Percentiles rank a stretch among this genome's conserved stretches.
Evolutionary conservation across 2,797 vertebrate genomes (phyloP).

Genomic region (Premnoplex brunnescens): DNA sequence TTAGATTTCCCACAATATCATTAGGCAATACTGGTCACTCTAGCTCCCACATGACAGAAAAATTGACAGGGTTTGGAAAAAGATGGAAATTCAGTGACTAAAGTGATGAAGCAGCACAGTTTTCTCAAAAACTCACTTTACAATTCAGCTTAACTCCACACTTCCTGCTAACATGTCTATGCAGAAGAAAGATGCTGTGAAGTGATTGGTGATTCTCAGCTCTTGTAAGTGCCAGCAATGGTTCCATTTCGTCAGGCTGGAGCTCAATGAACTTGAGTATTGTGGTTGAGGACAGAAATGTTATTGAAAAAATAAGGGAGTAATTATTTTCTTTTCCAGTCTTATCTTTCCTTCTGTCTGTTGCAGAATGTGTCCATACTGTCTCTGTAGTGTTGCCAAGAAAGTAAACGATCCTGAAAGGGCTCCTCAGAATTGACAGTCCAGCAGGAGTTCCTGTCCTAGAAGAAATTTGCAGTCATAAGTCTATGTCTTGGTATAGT

Average conservation of each 20-base stretch:
- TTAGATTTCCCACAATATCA: accelerated
- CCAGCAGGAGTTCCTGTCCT: neutral
- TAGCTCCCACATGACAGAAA: neutral
- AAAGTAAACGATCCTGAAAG: neutral
- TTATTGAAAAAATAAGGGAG: neutral
- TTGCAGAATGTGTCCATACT: neutral
- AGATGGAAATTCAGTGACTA: neutral
- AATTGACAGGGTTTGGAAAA: neutral
- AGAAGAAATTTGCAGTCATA: neutral
- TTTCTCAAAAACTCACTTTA: neutral
- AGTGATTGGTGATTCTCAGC: neutral
- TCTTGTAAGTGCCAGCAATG: neutral
- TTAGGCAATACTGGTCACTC: neutral
- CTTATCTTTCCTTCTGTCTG: neutral
- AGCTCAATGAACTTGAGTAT: neutral
- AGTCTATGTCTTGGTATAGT: neutral
- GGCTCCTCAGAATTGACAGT: neutral
- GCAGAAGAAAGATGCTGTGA: neutral
- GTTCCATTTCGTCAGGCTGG: neutral
- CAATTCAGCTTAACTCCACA: neutral
- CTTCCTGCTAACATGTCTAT: neutral
- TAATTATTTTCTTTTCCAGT: neutral
- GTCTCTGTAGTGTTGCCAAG: neutral
- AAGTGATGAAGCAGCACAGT: neutral
- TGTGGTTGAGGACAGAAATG: neutral